Evolutionary conservation across 1,140 invertebrate genomes (phyloP).

Genomic region (Drosophila arizonae): DNA sequence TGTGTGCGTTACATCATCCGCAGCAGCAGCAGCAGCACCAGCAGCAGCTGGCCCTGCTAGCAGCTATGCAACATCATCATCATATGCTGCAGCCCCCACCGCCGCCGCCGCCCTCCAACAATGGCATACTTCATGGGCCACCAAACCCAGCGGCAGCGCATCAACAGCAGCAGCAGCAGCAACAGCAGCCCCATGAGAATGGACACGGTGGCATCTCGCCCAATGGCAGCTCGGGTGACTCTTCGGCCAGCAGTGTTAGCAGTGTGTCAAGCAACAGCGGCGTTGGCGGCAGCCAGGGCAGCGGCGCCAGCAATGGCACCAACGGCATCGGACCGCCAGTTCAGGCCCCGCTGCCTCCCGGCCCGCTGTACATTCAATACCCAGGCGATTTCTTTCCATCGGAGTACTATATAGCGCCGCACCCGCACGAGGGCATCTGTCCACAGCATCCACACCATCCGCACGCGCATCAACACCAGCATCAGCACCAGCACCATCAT

Average conservation of each 20-base stretch:
- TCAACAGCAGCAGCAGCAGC: conserved; percentile 38
- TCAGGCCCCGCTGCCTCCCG: conserved; percentile 49
- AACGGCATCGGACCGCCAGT: conserved; percentile 58
- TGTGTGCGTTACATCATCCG: conserved; percentile 79
- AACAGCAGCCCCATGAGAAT: conserved; percentile 61
- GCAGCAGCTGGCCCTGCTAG: conserved; percentile 74
- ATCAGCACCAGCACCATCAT: conserved; percentile 70
- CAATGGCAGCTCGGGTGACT: conserved; percentile 58
- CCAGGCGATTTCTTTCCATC: conserved; percentile 78
- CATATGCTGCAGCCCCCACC: conserved; percentile 43
- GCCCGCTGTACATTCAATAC: conserved; percentile 77
- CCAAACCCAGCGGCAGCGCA: conserved; percentile 32
- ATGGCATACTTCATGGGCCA: conserved; percentile 41
- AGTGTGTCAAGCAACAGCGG: conserved; percentile 64
- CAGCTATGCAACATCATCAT: conserved; percentile 77
- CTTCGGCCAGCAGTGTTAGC: conserved; percentile 68
- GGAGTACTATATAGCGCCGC: conserved; percentile 78
- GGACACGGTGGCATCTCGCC: conserved; percentile 62
- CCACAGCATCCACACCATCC: conserved; percentile 80
- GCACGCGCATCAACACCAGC: conserved; percentile 63
- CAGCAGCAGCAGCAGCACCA: conserved; percentile 28
- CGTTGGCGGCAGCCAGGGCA: conserved; percentile 44
- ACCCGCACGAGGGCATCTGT: conserved; percentile 80
- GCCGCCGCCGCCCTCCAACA: conserved; percentile 39
- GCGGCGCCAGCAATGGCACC: conserved; percentile 48